A percentile compares a stretch with the other conserved stretches of the same genome.
phyloP scores from a whole-genome alignment of 2,113 vertebrate species.

The Tricholaema leucomelas region DNA sequence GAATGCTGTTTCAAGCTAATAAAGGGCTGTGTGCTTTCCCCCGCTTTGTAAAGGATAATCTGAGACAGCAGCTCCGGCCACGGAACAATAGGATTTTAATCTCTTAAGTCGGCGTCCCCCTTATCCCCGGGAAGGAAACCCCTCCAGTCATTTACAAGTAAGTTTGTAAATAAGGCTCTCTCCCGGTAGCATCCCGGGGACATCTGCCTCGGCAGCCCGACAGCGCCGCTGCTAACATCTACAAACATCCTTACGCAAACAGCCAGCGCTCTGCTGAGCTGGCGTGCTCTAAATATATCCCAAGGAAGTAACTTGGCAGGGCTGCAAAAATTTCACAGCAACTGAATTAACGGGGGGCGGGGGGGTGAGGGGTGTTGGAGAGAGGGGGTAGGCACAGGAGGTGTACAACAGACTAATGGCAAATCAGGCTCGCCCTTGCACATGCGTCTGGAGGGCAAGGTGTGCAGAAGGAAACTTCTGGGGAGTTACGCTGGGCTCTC shows the following conservation, averaged over 20 bases:
- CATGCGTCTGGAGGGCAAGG: background rate
- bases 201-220: constrained; percentile 65
- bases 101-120: constrained; percentile 58
- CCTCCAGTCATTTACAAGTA: constrained; percentile 68
- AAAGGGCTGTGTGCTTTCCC: background rate
- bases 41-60: constrained; percentile 57
- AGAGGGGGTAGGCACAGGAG: background rate
- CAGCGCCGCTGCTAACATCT: constrained; percentile 67
- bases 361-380: background rate
- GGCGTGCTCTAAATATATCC: constrained; percentile 77
- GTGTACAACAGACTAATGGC: background rate
- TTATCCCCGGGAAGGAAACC: constrained; percentile 58
- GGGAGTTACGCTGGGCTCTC: background rate
- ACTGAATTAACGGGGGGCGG: constrained; percentile 19
- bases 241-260: constrained; percentile 77
- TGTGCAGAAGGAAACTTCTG: background rate
- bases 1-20: constrained; percentile 42
- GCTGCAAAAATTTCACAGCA: constrained; percentile 71
- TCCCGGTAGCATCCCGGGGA: constrained; percentile 60
- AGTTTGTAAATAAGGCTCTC: constrained; percentile 67
- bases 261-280: constrained; percentile 71
- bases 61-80: constrained; percentile 61
- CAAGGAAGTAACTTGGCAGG: constrained; percentile 75
- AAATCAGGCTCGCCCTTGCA: background rate
- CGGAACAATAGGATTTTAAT: constrained; percentile 71